Percentiles rank a stretch among this genome's conserved stretches.
These are phyloP conservation scores for Naso thynnoides DNA, from an alignment of 2,797 vertebrate genomes.

Conservation along the genomic window DNA sequence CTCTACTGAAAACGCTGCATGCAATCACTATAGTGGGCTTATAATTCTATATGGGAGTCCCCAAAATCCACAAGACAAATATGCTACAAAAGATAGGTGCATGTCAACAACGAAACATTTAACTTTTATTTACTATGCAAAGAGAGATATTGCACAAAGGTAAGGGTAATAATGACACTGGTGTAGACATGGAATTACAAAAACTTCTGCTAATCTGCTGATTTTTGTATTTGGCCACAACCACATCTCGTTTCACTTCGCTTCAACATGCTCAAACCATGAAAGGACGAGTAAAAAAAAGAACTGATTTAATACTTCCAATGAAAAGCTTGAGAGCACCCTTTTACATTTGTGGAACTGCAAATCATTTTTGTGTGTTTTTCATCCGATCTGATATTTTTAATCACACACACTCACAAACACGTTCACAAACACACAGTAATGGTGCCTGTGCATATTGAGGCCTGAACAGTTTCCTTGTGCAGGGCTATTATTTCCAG, in stretches of 20 bases:
- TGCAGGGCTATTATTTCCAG: conserved; percentile 74
- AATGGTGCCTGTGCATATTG: conserved; percentile 75
- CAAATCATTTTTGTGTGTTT: conserved; percentile 77
- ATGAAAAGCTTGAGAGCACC: conserved; percentile 68
- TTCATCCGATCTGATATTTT: conserved; percentile 76
- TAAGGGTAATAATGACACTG: conserved; percentile 78
- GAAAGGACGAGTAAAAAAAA: conserved; percentile 44
- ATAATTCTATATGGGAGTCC: conserved; percentile 84
- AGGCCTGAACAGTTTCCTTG: conserved; percentile 74
- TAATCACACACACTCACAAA: conserved; percentile 62
- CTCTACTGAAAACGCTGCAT: conserved; percentile 88
- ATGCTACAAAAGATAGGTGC: conserved; percentile 89
- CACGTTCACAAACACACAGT: conserved; percentile 63
- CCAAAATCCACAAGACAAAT: conserved; percentile 83
- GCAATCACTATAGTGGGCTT: conserved; percentile 88
- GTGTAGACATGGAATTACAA: conserved; percentile 74
- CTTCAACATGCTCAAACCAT: conserved; percentile 65
- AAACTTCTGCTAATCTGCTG: conserved; percentile 68
- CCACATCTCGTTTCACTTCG: conserved; percentile 72
- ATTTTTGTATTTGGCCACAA: conserved; percentile 81
- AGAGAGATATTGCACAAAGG: conserved; percentile 92
- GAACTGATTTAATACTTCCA: conserved; percentile 57
- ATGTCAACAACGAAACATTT: conserved; percentile 88
- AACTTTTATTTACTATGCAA: conserved; percentile 99
- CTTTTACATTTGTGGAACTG: conserved; percentile 76